These are phyloP conservation scores for Phalanger gymnotis DNA, from an alignment of 2,797 vertebrate species.

Conservation along the genomic window DNA sequence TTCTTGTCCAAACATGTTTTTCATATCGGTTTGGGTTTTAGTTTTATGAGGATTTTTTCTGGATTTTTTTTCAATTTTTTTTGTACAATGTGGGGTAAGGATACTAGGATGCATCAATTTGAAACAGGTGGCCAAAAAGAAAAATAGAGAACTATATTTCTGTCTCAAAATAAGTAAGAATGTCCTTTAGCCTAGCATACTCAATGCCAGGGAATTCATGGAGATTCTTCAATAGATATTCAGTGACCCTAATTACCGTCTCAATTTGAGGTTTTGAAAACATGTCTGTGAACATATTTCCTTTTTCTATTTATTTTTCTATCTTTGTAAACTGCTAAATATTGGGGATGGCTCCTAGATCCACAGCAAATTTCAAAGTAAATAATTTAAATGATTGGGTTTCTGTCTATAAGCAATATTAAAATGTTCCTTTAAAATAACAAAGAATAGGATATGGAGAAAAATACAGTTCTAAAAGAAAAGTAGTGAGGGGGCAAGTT, in stretches of 20 bases:
- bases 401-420: not conserved
- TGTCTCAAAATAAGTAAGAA: not conserved
- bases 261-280: not conserved
- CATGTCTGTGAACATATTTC: not conserved
- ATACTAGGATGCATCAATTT: not conserved
- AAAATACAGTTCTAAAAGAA: not conserved
- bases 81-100: not conserved
- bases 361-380: not conserved
- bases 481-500: conserved; percentile 58
- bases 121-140: not conserved
- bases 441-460: conserved; percentile 50
- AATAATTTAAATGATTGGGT: not conserved
- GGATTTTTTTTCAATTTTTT: not conserved
- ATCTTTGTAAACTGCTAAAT: not conserved
- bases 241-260: not conserved
- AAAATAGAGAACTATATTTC: not conserved
- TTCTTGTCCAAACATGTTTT: not conserved
- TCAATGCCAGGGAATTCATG: not conserved
- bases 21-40: not conserved
- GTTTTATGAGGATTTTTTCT: not conserved
- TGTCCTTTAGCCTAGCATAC: not conserved
- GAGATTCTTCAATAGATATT: not conserved
- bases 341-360: not conserved
- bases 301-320: not conserved
- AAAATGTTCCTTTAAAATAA: conserved; percentile 51